A percentile compares a stretch with the other conserved stretches of the same genome.
These are phyloP conservation scores for Rhaphigaster nebulosa DNA, from an alignment of 2,888 invertebrate genomes.

Conservation along the genomic window DNA sequence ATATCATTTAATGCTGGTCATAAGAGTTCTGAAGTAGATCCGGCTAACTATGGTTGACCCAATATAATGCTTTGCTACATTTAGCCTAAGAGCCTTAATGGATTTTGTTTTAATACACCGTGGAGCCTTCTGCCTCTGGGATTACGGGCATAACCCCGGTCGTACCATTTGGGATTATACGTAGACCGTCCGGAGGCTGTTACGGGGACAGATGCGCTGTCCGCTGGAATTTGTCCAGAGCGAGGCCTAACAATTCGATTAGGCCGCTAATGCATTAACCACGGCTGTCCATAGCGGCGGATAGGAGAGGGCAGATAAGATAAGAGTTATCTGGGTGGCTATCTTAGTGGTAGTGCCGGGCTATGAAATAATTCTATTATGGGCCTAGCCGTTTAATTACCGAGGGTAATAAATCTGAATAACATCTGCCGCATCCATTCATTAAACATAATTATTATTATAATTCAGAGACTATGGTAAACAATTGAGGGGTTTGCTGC, in stretches of 20 bases:
- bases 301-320: background rate
- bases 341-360: background rate
- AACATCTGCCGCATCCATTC: background rate
- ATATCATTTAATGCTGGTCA: background rate
- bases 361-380: conserved; percentile 29
- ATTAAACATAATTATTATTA: background rate
- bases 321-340: background rate
- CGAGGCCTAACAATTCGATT: conserved; percentile 42
- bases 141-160: conserved; percentile 30
- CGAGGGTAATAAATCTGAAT: background rate
- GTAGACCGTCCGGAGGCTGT: background rate
- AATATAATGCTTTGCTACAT: background rate
- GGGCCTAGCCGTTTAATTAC: background rate
- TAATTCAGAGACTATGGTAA: too few species aligned
- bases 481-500: too few species aligned
- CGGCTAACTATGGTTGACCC: background rate
- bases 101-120: conserved; percentile 22
- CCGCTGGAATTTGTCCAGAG: conserved; percentile 25
- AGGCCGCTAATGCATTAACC: conserved; percentile 28
- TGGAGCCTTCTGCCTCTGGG: conserved; percentile 25
- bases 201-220: conserved; percentile 36
- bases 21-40: background rate
- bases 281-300: conserved; percentile 15
- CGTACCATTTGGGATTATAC: conserved; percentile 17
- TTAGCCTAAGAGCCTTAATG: conserved; percentile 28